phyloP scores from a whole-genome alignment of 1,140 invertebrate species.

The Bilobella aurantiaca region DNA sequence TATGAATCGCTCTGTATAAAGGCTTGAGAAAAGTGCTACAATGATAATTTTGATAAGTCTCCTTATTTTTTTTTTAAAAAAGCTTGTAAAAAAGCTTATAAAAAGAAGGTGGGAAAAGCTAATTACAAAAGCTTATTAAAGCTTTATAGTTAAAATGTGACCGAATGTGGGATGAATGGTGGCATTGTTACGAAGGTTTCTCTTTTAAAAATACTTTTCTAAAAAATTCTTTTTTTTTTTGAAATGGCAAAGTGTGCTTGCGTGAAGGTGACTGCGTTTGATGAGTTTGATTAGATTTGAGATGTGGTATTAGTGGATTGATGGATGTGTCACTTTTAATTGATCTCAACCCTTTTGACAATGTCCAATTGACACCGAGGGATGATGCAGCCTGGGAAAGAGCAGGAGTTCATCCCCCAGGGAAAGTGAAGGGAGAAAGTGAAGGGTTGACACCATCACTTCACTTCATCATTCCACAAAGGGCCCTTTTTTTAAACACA shows the following conservation, averaged over 20 bases:
- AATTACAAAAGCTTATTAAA: too few relatives aligned
- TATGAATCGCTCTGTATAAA: too few relatives aligned
- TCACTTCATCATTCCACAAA: neutral
- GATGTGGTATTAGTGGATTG: neutral
- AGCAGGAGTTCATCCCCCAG: neutral
- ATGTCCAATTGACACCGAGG: neutral
- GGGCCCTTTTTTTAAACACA: neutral
- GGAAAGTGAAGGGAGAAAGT: neutral
- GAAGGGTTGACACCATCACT: neutral
- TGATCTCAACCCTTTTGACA: neutral
- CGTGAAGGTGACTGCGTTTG: neutral
- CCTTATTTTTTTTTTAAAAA: too few relatives aligned
- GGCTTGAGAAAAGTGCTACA: too few relatives aligned
- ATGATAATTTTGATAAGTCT: too few relatives aligned
- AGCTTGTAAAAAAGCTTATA: too few relatives aligned
- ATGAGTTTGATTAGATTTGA: neutral
- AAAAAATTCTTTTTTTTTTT: neutral
- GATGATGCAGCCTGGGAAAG: neutral
- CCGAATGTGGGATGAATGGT: neutral
- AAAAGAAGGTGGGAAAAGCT: too few relatives aligned
- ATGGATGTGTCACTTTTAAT: neutral
- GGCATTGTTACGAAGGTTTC: too few relatives aligned
- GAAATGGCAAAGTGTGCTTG: neutral
- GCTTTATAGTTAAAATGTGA: neutral
- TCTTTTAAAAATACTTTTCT: too few relatives aligned